These are phyloP conservation scores for Nomada ruficornis DNA, from an alignment of 2,888 invertebrate genomes.

Conservation along the genomic window DNA sequence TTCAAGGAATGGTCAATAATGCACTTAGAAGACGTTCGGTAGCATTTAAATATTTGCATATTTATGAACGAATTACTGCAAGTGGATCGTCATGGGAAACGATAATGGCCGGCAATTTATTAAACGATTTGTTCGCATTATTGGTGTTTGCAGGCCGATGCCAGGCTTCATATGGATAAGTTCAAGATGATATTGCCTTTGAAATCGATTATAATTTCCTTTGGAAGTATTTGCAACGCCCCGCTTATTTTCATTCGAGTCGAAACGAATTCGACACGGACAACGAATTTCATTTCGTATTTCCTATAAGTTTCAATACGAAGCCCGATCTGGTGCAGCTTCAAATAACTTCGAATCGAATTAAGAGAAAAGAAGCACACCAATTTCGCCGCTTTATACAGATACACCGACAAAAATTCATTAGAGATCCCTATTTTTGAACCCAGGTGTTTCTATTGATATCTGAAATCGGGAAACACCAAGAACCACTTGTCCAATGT, in stretches of 20 bases:
- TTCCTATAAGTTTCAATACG: no score
- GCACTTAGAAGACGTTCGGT: constrained; percentile 20
- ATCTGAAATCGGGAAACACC: constrained; percentile 18
- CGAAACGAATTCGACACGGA: no score
- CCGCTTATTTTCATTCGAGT: neutral
- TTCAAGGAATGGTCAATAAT: constrained; percentile 26
- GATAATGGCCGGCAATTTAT: constrained; percentile 52
- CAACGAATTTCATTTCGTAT: no score
- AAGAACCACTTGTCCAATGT: constrained; percentile 5
- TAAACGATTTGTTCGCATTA: constrained; percentile 29
- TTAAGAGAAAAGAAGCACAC: no score
- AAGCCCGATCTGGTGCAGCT: constrained; percentile 21
- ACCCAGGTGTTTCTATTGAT: neutral
- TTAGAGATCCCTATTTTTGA: no score
- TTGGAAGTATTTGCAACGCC: neutral
- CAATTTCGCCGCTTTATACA: no score
- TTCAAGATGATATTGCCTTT: constrained; percentile 10
- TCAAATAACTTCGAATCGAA: no score
- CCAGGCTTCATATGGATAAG: constrained; percentile 15
- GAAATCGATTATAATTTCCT: constrained; percentile 14
- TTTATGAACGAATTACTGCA: constrained; percentile 49
- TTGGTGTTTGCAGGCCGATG: constrained; percentile 2
- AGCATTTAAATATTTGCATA: constrained; percentile 49
- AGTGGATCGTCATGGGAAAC: constrained; percentile 47
- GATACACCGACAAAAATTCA: no score